A percentile compares a stretch with the other conserved stretches of the same genome.
phyloP scores from a whole-genome alignment of 2,888 invertebrate genomes.

The Apoda limacodes region DNA sequence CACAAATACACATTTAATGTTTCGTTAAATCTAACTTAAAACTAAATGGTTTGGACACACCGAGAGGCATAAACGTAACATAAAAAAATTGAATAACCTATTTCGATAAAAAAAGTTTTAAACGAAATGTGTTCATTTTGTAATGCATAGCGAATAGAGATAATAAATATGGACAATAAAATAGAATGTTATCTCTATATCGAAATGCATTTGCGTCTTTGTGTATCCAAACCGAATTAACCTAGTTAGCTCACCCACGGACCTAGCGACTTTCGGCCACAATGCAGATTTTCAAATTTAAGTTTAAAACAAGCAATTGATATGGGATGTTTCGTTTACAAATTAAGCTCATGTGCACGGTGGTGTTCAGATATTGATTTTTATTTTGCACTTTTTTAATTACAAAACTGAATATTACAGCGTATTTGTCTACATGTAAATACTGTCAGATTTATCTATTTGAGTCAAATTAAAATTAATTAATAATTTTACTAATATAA shows the following conservation, averaged over 20 bases:
- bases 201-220: slow-evolving; percentile 30
- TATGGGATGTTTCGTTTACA: too few relatives aligned
- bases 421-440: too few relatives aligned
- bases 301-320: too few relatives aligned
- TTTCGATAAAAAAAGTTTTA: neutral
- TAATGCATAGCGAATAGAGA: slow-evolving; percentile 27
- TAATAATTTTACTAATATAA: too few relatives aligned
- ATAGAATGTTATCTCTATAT: slow-evolving; percentile 27
- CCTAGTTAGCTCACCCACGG: slow-evolving; percentile 43
- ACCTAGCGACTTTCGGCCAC: slow-evolving; percentile 55
- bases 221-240: slow-evolving; percentile 31
- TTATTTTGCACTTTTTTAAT: too few relatives aligned
- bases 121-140: slow-evolving; percentile 11
- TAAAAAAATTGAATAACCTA: neutral
- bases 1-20: slow-evolving; percentile 70
- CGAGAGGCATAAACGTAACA: slow-evolving; percentile 27
- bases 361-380: too few relatives aligned
- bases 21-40: slow-evolving; percentile 55
- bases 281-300: slow-evolving; percentile 32
- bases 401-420: too few relatives aligned
- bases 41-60: slow-evolving; percentile 36
- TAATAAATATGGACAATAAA: slow-evolving; percentile 30
- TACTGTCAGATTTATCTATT: too few relatives aligned
- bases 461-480: too few relatives aligned
- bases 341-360: too few relatives aligned